These are phyloP conservation scores for Candidula unifasciata DNA, from an alignment of 2,888 invertebrate species.

Conservation along the genomic window DNA sequence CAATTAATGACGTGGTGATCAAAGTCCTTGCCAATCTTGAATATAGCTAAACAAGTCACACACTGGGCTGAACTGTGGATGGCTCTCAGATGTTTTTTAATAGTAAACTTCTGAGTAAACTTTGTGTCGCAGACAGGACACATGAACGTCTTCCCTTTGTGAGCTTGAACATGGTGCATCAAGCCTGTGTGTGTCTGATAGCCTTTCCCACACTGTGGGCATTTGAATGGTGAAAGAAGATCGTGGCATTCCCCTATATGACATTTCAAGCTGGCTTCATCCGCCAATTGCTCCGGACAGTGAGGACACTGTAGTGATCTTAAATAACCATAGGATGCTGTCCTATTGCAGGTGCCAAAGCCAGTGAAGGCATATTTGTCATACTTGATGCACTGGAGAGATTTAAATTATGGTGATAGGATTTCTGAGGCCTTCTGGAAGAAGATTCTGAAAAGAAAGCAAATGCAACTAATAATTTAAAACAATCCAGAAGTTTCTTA, in stretches of 20 bases:
- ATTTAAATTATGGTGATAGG: slow-evolving; percentile 8
- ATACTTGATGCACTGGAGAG: slow-evolving; percentile 1
- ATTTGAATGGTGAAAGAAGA: slow-evolving; percentile 9
- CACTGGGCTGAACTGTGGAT: slow-evolving; percentile 38
- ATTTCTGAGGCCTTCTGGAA: neutral
- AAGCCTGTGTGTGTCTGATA: slow-evolving; percentile 34
- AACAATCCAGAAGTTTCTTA: neutral
- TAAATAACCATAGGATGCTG: neutral
- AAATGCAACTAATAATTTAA: slow-evolving; percentile 23
- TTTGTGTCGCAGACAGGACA: slow-evolving; percentile 43
- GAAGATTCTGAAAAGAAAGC: slow-evolving; percentile 34
- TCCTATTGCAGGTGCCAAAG: neutral
- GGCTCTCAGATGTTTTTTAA: slow-evolving; percentile 33
- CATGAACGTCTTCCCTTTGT: slow-evolving; percentile 37
- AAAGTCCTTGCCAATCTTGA: slow-evolving; percentile 41
- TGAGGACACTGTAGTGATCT: slow-evolving; percentile 6
- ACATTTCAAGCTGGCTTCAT: slow-evolving; percentile 11
- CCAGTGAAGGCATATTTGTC: neutral
- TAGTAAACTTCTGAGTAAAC: slow-evolving; percentile 45
- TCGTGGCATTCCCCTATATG: slow-evolving; percentile 31
- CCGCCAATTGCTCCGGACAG: neutral
- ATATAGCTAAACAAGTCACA: slow-evolving; percentile 14
- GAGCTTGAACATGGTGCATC: slow-evolving; percentile 36
- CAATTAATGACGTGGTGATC: slow-evolving; percentile 32
- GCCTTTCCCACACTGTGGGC: slow-evolving; percentile 36